A percentile compares a stretch with the other conserved stretches of the same genome.
These are phyloP conservation scores for Nephrotoma flavescens DNA, from an alignment of 2,888 invertebrate genomes.

Conservation along the genomic window DNA sequence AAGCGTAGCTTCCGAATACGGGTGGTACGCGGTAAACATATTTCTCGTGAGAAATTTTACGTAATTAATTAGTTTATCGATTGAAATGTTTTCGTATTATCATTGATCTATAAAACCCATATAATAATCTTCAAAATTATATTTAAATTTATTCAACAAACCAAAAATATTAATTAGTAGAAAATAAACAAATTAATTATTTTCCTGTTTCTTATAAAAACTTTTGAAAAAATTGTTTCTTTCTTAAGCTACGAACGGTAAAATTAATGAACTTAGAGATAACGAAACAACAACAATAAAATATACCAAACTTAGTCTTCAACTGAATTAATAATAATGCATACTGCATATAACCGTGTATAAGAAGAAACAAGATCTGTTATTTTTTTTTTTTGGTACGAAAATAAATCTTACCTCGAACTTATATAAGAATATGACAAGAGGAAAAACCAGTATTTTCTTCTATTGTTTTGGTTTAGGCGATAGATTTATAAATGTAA, in stretches of 20 bases:
- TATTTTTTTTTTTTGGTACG: background rate
- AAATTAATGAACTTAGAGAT: background rate
- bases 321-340: background rate
- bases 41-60: too few species aligned
- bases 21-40: too few species aligned
- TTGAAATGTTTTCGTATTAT: too few species aligned
- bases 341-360: background rate
- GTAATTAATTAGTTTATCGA: too few species aligned
- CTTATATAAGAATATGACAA: background rate
- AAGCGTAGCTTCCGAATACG: too few species aligned
- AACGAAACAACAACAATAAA: background rate
- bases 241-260: background rate
- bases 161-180: background rate
- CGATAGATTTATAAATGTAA: too few species aligned
- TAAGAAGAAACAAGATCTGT: background rate
- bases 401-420: background rate
- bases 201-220: background rate
- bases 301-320: background rate
- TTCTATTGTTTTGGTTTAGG: background rate
- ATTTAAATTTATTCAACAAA: background rate
- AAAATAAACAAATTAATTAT: background rate
- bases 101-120: too few species aligned
- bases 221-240: background rate
- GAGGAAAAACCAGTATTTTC: background rate
- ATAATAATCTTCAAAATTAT: too few species aligned